A percentile compares a stretch with the other conserved stretches of the same genome.
These are phyloP conservation scores for Cinara cedri DNA, from an alignment of 2,888 invertebrate genomes.

Conservation along the genomic window DNA sequence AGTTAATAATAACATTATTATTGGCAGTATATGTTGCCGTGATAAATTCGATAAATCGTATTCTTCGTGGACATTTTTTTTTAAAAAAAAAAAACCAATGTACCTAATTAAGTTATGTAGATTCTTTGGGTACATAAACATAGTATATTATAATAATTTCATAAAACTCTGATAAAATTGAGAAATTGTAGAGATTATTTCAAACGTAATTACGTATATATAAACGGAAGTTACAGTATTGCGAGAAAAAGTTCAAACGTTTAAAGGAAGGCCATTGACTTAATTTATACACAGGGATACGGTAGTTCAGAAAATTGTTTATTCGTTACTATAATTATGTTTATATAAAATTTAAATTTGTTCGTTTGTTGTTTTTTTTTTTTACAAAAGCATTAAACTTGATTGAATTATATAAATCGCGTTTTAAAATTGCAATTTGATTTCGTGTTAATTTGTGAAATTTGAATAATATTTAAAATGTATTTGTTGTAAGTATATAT, in stretches of 20 bases:
- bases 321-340: not conserved
- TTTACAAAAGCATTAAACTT: too few relatives aligned
- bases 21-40: too few relatives aligned
- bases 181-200: not conserved
- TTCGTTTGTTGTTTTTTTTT: not conserved
- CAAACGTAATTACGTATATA: too few relatives aligned
- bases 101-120: too few relatives aligned
- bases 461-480: conserved; percentile 20
- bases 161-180: too few relatives aligned
- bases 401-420: not conserved
- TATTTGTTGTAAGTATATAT: conserved; percentile 21
- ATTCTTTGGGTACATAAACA: too few relatives aligned
- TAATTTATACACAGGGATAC: not conserved
- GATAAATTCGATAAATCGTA: too few relatives aligned
- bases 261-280: too few relatives aligned
- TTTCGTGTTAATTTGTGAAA: conserved; percentile 15
- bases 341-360: not conserved
- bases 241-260: not conserved
- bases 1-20: too few relatives aligned
- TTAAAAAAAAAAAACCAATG: too few relatives aligned
- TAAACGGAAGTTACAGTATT: not conserved
- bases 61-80: too few relatives aligned
- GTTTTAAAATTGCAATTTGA: conserved; percentile 7
- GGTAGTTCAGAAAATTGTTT: conserved; percentile 23
- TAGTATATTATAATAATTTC: too few relatives aligned